Evolutionary conservation across 2,888 invertebrate genomes (phyloP).

Genomic region (Saturnia japonica): DNA sequence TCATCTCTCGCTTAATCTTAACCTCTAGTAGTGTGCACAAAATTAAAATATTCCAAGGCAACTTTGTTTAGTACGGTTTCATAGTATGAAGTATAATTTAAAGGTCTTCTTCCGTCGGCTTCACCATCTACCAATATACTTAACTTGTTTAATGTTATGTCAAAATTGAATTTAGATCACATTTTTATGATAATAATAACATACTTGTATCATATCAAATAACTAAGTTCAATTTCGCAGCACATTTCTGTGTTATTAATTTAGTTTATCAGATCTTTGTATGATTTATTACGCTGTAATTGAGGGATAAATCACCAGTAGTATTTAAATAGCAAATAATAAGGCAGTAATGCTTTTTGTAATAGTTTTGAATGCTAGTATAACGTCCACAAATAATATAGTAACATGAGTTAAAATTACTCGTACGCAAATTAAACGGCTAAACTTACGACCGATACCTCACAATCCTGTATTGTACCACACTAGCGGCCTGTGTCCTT

Average conservation of each 20-base stretch:
- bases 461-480: constrained; percentile 5
- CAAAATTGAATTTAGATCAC: not conserved
- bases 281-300: not conserved
- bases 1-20: not conserved
- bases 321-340: not conserved
- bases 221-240: not conserved
- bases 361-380: constrained; percentile 20
- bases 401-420: constrained; percentile 32
- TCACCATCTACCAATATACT: no score
- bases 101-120: no score
- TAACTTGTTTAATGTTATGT: not conserved
- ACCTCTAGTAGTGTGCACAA: not conserved
- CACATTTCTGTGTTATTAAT: not conserved
- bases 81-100: not conserved
- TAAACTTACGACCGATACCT: constrained; percentile 23
- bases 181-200: not conserved
- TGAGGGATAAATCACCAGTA: not conserved
- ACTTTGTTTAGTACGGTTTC: no score
- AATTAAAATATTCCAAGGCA: not conserved
- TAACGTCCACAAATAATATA: constrained; percentile 33
- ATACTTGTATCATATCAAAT: not conserved
- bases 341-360: not conserved
- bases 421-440: constrained; percentile 24
- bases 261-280: not conserved
- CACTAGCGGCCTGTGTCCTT: constrained; percentile 3